Evolutionary conservation across 2,113 vertebrate species (phyloP).

Genomic region (Leptocoma aspasia): DNA sequence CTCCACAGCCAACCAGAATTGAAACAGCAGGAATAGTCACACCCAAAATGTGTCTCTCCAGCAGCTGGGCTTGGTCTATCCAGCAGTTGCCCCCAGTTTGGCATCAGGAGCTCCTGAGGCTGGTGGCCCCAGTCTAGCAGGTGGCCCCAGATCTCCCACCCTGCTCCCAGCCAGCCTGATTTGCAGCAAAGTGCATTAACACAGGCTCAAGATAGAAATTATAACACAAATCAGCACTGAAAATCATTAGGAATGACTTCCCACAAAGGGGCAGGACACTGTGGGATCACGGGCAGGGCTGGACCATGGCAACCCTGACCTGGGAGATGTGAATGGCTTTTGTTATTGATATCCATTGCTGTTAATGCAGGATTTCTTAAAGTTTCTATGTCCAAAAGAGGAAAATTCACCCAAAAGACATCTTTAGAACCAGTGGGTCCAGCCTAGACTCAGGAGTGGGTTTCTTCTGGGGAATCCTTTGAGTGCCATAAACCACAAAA

Average conservation of each 20-base stretch:
- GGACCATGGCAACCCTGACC: not conserved
- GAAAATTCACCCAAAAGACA: not conserved
- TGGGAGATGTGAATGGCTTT: not conserved
- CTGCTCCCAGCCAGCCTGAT: not conserved
- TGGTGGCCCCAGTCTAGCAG: not conserved
- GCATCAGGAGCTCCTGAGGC: not conserved
- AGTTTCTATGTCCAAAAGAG: not conserved
- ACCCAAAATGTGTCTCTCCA: not conserved
- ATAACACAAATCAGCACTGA: not conserved
- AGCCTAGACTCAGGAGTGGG: not conserved
- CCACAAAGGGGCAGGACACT: not conserved
- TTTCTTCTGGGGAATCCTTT: not conserved
- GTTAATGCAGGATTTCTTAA: not conserved
- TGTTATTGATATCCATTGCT: not conserved
- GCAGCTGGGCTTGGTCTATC: not conserved
- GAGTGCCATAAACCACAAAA: not conserved
- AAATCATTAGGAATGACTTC: not conserved
- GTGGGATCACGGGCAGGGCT: too few relatives aligned
- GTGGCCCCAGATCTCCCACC: too few relatives aligned
- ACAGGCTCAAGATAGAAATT: not conserved
- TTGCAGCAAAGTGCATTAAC: too few relatives aligned
- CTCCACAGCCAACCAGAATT: fast-evolving
- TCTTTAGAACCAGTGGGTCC: not conserved
- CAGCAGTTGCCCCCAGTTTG: not conserved
- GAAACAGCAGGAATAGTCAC: not conserved